Evolutionary conservation across 2,888 invertebrate species (phyloP), one percentile per base, ranked within the genome.

Genomic region (Chymomyza caudatula): DNA sequence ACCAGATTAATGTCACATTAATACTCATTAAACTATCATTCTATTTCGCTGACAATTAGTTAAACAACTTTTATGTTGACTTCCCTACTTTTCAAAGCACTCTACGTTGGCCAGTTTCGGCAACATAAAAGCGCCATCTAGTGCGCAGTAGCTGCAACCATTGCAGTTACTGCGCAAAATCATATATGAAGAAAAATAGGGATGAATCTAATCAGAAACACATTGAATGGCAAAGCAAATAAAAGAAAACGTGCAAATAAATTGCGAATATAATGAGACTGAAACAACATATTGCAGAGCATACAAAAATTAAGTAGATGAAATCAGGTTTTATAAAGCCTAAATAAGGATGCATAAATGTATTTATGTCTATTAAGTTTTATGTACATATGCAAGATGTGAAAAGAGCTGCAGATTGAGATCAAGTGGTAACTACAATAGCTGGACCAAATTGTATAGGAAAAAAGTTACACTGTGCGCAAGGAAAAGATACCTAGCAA

Each of bases 111-210:
- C 60, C 66, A 69, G 15, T 64, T 60, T 60, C 2, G 15, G 73
- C 43, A 79, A 74, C 61, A 22, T 57, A 4, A 0, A 4, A 68
- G 77, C 85, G 85, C 85, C 85, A 85, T 73, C 85, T 85, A 54
- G 74, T 53, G 80, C 20, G 19, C 6, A 65, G 62, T 44, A 44
- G 71, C 15, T 4, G 64, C 25, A 47, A 19, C 17, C 3, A 17
- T 6, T 51, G 51, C 11, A 47, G 3, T 19, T 20, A 58, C 37
- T 77, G 79, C 79, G 79, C 82, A 77, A 56, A 75, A 73, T 70
- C 79, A n/a, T 3, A 19, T 54, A 37, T 42, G 5, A 15, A 15
- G 47, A 60, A 53, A 58, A 22, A 52, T 8, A 51, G 75, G 77
- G 74, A 61, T 70, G 55, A 71, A 23, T 22, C 79, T 72, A 56